These are phyloP conservation scores for Lacerta agilis DNA, from an alignment of 2,797 vertebrate genomes.

Conservation along the genomic window DNA sequence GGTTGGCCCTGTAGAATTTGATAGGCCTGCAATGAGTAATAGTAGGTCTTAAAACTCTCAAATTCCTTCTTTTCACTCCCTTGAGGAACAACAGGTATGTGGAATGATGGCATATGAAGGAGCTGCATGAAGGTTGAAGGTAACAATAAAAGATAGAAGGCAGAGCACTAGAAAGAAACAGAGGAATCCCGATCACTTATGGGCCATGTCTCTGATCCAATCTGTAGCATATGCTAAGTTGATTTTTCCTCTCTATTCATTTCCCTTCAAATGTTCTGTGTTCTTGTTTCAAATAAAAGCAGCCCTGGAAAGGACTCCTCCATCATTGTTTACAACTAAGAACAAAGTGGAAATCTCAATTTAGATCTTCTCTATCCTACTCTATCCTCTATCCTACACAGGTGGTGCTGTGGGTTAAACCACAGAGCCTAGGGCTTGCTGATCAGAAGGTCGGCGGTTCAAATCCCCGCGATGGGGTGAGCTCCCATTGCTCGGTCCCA, in stretches of 20 bases:
- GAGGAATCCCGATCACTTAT: not conserved
- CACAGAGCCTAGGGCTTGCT: too few relatives aligned
- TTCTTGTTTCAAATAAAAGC: not conserved
- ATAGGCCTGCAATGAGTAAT: not conserved
- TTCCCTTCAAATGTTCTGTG: not conserved
- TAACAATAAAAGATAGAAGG: not conserved
- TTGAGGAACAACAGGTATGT: not conserved
- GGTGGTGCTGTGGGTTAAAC: too few relatives aligned
- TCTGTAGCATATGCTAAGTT: not conserved
- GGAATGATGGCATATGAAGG: not conserved
- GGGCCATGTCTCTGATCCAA: not conserved
- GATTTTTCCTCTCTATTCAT: not conserved
- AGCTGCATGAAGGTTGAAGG: not conserved
- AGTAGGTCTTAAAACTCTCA: not conserved
- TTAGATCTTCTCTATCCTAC: slow-evolving; percentile 8
- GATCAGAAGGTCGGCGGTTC: too few relatives aligned
- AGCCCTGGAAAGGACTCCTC: not conserved
- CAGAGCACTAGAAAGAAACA: not conserved
- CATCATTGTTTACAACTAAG: not conserved
- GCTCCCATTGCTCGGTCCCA: too few relatives aligned
- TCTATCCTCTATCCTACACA: too few relatives aligned
- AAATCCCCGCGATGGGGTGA: too few relatives aligned
- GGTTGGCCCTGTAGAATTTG: not conserved
- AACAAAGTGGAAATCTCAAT: not conserved
- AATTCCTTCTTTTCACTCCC: not conserved